Conservation (phyloP, 1,140 invertebrate genomes). For the Argopecten irradians region DNA sequence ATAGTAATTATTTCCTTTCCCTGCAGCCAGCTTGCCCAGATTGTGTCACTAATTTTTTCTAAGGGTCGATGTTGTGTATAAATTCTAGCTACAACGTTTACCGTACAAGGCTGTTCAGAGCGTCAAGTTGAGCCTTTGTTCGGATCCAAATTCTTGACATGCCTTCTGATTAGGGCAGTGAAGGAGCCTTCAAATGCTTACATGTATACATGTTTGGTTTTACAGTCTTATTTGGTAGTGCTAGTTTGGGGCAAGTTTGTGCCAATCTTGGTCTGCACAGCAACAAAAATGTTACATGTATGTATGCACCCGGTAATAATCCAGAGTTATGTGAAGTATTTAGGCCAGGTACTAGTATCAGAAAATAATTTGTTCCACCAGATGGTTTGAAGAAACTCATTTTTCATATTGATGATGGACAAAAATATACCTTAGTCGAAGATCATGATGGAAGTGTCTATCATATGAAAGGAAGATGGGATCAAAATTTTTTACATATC, state of each 20-base stretch:
- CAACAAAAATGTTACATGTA: neutral
- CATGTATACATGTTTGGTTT: neutral
- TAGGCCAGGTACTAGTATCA: conserved; percentile 20
- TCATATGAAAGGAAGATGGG: neutral
- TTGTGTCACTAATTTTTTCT: neutral
- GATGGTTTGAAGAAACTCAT: conserved; percentile 7
- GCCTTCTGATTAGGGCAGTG: conserved; percentile 20
- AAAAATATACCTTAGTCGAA: neutral
- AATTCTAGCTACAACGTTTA: neutral
- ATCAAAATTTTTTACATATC: conserved; percentile 12
- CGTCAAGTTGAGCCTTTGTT: conserved; percentile 6
- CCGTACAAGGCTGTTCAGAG: neutral
- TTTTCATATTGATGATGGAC: conserved; percentile 10
- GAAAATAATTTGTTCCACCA: conserved; percentile 22
- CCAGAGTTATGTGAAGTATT: conserved; percentile 7
- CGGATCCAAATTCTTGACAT: conserved; percentile 4
- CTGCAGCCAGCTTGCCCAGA: neutral
- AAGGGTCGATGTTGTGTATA: neutral
- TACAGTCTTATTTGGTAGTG: neutral
- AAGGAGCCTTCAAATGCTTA: neutral
- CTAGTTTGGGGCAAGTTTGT: neutral
- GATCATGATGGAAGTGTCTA: neutral
- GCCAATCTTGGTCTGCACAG: neutral
- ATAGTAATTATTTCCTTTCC: conserved; percentile 23
- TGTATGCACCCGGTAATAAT: neutral